Percentiles rank a stretch among this genome's conserved stretches.
phyloP scores from a whole-genome alignment of 1,140 invertebrate genomes.

The Palaemon carinicauda region DNA sequence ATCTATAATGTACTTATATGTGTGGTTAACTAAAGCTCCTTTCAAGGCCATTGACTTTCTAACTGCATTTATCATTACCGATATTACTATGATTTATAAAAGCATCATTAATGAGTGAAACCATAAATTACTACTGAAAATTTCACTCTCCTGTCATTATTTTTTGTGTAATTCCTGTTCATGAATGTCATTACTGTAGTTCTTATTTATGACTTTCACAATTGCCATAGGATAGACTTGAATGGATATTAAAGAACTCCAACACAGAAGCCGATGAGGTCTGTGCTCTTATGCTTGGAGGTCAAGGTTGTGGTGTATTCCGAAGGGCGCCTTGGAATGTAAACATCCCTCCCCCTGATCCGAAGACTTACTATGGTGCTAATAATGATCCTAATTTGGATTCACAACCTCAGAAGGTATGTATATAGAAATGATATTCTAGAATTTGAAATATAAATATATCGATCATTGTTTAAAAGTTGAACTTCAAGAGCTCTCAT shows the following conservation, averaged over 20 bases:
- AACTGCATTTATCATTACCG: no score
- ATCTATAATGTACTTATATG: no score
- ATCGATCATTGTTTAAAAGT: no score
- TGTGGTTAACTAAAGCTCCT: no score
- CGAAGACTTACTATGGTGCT: neutral
- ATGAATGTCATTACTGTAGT: neutral
- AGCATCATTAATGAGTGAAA: no score
- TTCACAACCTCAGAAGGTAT: no score
- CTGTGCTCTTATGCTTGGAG: constrained; percentile 12
- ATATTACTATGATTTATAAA: no score
- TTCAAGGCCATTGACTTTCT: no score
- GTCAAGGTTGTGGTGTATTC: constrained; percentile 38
- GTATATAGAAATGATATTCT: no score
- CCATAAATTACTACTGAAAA: neutral
- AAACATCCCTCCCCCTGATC: constrained; percentile 57
- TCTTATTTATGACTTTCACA: neutral
- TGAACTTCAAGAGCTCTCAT: no score
- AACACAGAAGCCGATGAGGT: constrained; percentile 20
- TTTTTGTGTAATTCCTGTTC: no score
- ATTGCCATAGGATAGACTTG: neutral
- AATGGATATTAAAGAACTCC: constrained; percentile 10
- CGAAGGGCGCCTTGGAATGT: constrained; percentile 71
- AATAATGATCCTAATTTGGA: neutral
- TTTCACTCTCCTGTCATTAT: neutral
- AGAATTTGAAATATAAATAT: no score